Conservation (phyloP, 1,140 invertebrate species). For the Oncopodura yosiiana region DNA sequence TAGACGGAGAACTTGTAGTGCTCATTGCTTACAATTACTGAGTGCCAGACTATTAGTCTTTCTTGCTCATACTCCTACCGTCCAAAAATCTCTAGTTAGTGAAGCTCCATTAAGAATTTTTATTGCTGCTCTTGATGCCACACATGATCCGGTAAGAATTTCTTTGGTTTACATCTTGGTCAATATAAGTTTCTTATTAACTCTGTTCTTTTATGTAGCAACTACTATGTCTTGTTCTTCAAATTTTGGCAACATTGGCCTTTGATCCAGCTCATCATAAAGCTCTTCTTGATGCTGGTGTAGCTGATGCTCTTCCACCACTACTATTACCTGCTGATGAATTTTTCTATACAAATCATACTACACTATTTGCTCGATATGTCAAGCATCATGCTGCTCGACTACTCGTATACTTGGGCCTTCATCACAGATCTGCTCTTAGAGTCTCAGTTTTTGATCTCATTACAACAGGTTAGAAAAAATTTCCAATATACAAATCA, state of each 20-base stretch:
- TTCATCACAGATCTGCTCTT: slow-evolving; percentile 43
- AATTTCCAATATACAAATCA: background rate
- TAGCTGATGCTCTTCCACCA: slow-evolving; percentile 56
- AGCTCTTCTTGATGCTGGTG: slow-evolving; percentile 49
- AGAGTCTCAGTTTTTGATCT: slow-evolving; percentile 44
- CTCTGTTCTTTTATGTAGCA: slow-evolving; percentile 44
- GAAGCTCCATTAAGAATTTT: slow-evolving; percentile 50
- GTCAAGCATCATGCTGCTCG: slow-evolving; percentile 62
- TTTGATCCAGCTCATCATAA: slow-evolving; percentile 49
- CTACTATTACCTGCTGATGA: slow-evolving; percentile 60
- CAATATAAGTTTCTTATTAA: slow-evolving; percentile 1
- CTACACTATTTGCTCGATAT: slow-evolving; percentile 57
- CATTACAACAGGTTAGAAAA: slow-evolving; percentile 36
- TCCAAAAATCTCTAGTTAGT: slow-evolving; percentile 46
- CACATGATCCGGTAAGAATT: slow-evolving; percentile 52
- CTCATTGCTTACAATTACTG: slow-evolving; percentile 58
- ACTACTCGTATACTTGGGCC: slow-evolving; percentile 50
- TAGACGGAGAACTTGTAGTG: slow-evolving; percentile 53
- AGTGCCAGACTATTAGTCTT: slow-evolving; percentile 54
- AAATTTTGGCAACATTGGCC: slow-evolving; percentile 54
- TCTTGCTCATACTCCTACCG: slow-evolving; percentile 48
- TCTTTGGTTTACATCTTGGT: background rate
- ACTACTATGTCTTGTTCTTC: slow-evolving; percentile 56
- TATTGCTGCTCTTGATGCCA: slow-evolving; percentile 52
- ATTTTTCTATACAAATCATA: slow-evolving; percentile 66